These are phyloP conservation scores for Sinonovacula constricta DNA, from an alignment of 1,140 invertebrate species.

Conservation along the genomic window DNA sequence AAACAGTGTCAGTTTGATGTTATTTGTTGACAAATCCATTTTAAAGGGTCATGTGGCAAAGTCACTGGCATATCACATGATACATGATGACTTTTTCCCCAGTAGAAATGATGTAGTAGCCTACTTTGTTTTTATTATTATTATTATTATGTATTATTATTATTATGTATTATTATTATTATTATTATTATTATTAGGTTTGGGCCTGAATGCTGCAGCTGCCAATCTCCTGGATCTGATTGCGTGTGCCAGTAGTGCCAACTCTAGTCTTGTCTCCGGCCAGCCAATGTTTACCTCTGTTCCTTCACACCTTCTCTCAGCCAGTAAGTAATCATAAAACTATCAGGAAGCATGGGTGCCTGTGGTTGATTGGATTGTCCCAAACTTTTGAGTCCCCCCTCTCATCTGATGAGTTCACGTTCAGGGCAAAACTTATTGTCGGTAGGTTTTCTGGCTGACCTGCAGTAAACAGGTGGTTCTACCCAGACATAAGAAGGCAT, in stretches of 20 bases:
- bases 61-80: too few species aligned
- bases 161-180: too few species aligned
- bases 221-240: slow-evolving; percentile 30
- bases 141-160: too few species aligned
- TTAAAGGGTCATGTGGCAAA: too few species aligned
- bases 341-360: not conserved
- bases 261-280: not conserved
- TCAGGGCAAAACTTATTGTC: not conserved
- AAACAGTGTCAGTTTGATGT: too few species aligned
- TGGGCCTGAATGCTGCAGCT: slow-evolving; percentile 4
- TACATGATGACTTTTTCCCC: too few species aligned
- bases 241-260: slow-evolving; percentile 11
- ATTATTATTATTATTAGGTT: too few species aligned
- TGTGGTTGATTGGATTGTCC: not conserved
- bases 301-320: slow-evolving; percentile 25
- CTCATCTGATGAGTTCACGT: not conserved
- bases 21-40: too few species aligned
- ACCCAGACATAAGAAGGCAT: not conserved
- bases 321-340: not conserved
- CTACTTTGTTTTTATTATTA: too few species aligned
- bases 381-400: not conserved
- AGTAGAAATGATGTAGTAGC: too few species aligned
- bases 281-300: slow-evolving; percentile 8
- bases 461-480: not conserved
- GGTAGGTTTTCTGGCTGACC: not conserved